Conservation (phyloP, 2,797 vertebrate genomes). For the Varecia variegata region DNA sequence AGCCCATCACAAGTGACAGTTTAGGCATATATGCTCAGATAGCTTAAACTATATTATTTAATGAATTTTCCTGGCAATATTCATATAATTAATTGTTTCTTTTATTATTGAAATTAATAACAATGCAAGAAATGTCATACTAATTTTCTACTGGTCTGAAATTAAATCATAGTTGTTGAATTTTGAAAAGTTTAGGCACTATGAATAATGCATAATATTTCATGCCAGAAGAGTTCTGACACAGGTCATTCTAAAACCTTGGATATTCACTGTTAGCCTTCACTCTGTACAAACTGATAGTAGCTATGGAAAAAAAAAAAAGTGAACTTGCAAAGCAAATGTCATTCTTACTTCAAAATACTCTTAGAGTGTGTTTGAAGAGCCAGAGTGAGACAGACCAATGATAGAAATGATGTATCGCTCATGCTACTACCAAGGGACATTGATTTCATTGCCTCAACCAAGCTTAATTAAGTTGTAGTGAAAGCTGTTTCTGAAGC, state of each 20-base stretch:
- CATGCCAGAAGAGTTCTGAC: constrained; percentile 37
- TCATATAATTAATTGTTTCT: constrained; percentile 21
- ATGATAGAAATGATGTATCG: not conserved
- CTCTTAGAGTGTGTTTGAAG: not conserved
- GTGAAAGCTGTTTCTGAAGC: not conserved
- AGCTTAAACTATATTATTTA: constrained; percentile 43
- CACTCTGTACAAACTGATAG: not conserved
- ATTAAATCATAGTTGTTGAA: constrained; percentile 57
- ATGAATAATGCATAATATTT: constrained; percentile 63
- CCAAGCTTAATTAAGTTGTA: not conserved
- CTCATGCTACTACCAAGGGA: not conserved
- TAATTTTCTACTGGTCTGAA: constrained; percentile 45
- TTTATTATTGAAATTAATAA: constrained; percentile 53
- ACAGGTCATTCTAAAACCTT: constrained; percentile 41
- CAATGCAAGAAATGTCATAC: constrained; percentile 32
- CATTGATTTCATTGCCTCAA: not conserved
- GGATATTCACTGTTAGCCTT: constrained; percentile 39
- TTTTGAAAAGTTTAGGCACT: constrained; percentile 7
- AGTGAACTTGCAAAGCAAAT: constrained; percentile 21
- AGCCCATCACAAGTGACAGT: not conserved
- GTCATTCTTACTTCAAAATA: constrained; percentile 28
- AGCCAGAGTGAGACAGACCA: not conserved
- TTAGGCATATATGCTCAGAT: not conserved
- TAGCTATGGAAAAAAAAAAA: not conserved
- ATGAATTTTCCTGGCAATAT: not conserved